These are phyloP conservation scores for Donacobius atricapilla DNA, from an alignment of 2,113 vertebrate species.

Conservation along the genomic window DNA sequence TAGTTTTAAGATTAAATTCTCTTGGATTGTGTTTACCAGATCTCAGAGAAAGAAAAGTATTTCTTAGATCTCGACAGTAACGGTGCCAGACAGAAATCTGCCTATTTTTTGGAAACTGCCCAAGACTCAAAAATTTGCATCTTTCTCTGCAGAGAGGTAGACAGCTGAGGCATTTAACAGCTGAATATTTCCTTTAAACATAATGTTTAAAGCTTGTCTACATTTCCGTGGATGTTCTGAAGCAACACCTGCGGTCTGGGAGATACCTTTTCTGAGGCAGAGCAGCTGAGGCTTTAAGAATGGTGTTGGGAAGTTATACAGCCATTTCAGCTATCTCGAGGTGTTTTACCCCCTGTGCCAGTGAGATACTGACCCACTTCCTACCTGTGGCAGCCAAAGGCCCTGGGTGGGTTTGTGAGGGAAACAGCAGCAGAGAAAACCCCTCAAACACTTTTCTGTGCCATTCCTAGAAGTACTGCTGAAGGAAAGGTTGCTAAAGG, in stretches of 20 bases:
- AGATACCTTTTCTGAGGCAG: neutral
- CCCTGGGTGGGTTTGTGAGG: neutral
- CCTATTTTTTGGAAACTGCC: neutral
- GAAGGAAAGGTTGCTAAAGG: neutral
- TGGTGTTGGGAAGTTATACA: rapidly evolving
- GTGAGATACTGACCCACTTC: neutral
- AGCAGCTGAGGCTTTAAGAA: neutral
- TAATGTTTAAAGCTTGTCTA: neutral
- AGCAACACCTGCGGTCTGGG: neutral
- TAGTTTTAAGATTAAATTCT: neutral
- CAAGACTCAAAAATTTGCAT: neutral
- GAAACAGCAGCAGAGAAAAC: neutral
- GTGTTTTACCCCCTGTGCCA: neutral
- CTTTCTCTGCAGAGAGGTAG: neutral
- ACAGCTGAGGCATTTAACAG: neutral
- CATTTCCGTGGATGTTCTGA: neutral
- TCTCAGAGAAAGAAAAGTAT: neutral
- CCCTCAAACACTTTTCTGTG: neutral
- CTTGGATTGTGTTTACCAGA: neutral
- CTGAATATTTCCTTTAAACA: neutral
- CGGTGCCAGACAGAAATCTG: neutral
- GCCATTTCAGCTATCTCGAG: neutral
- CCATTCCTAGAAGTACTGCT: neutral
- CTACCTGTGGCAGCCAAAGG: neutral
- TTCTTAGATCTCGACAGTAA: neutral